phyloP scores from a whole-genome alignment of 1,140 invertebrate species.

The Frieseomelitta varia region DNA sequence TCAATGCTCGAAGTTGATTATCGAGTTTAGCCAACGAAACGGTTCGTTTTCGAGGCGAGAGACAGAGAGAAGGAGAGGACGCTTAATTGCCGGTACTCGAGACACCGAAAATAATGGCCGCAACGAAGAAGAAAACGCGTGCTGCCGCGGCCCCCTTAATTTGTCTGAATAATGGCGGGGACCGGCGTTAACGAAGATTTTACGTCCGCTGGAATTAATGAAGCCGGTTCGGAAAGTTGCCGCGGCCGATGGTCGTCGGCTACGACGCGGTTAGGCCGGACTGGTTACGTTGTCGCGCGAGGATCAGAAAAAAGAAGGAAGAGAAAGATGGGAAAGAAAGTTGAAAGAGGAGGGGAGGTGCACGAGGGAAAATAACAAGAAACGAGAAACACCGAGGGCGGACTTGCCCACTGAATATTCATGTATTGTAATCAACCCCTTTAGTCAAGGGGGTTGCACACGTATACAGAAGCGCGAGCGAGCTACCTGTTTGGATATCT shows the following conservation, averaged over 20 bases:
- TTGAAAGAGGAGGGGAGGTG: no score
- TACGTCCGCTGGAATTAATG: slow-evolving; percentile 75
- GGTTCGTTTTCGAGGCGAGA: not conserved
- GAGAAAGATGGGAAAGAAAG: slow-evolving; percentile 19
- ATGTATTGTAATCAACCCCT: slow-evolving; percentile 81
- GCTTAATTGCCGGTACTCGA: slow-evolving; percentile 19
- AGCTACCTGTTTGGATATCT: slow-evolving; percentile 35
- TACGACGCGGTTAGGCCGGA: slow-evolving; percentile 10
- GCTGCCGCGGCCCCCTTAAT: slow-evolving; percentile 59
- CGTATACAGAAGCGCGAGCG: slow-evolving; percentile 6
- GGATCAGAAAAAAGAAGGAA: slow-evolving; percentile 39
- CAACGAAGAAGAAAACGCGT: slow-evolving; percentile 7
- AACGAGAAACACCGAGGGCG: slow-evolving; percentile 52
- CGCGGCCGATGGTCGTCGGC: slow-evolving; percentile 17
- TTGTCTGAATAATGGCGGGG: slow-evolving; percentile 71
- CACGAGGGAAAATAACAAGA: slow-evolving; percentile 6
- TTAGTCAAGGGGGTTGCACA: slow-evolving; percentile 60
- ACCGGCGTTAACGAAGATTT: slow-evolving; percentile 75
- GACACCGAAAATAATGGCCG: slow-evolving; percentile 20
- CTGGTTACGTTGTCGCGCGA: slow-evolving; percentile 50
- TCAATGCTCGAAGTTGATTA: not conserved
- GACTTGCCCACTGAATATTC: slow-evolving; percentile 78
- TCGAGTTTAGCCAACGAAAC: not conserved
- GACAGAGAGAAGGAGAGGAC: no score
- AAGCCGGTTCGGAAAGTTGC: slow-evolving; percentile 70